A percentile compares a stretch with the other conserved stretches of the same genome.
Evolutionary conservation across 1,140 invertebrate species (phyloP).

Genomic region (Chironomus tepperi): DNA sequence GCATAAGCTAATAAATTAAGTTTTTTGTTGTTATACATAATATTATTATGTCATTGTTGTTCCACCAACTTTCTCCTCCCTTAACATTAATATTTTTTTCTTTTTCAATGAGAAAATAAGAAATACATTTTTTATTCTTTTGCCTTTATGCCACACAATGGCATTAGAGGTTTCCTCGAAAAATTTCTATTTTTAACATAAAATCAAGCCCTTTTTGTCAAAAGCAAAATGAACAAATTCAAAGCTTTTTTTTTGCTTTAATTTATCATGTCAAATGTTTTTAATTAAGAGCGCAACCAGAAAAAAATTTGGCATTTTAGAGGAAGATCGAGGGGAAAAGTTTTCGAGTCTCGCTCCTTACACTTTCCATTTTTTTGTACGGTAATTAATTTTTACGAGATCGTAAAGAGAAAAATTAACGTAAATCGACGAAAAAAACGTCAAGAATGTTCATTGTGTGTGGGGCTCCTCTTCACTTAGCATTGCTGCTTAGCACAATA

Average conservation of each 20-base stretch:
- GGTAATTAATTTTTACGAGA: not conserved
- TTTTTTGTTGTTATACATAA: slow-evolving; percentile 9
- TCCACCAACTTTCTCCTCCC: not conserved
- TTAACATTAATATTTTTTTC: too few species aligned
- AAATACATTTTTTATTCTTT: too few species aligned
- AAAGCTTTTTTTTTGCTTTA: not conserved
- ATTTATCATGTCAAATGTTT: slow-evolving; percentile 14
- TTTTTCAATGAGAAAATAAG: too few species aligned
- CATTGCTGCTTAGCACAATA: too few species aligned
- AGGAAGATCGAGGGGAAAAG: not conserved
- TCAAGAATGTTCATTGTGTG: too few species aligned
- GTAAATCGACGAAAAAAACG: not conserved
- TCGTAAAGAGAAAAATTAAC: not conserved
- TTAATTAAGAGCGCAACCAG: not conserved
- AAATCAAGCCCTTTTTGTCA: not conserved
- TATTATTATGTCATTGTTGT: slow-evolving; percentile 14
- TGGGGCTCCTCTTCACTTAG: too few species aligned
- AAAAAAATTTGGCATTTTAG: not conserved
- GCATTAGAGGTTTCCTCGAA: slow-evolving; percentile 4
- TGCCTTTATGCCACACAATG: not conserved
- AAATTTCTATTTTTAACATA: not conserved
- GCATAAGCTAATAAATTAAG: slow-evolving; percentile 13
- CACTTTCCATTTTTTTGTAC: not conserved
- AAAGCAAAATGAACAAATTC: not conserved
- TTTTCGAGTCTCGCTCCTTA: too few species aligned